Evolutionary conservation across 1,140 invertebrate species (phyloP), one percentile per base, ranked within the genome.

Genomic region (Luehdorfia chinensis): DNA sequence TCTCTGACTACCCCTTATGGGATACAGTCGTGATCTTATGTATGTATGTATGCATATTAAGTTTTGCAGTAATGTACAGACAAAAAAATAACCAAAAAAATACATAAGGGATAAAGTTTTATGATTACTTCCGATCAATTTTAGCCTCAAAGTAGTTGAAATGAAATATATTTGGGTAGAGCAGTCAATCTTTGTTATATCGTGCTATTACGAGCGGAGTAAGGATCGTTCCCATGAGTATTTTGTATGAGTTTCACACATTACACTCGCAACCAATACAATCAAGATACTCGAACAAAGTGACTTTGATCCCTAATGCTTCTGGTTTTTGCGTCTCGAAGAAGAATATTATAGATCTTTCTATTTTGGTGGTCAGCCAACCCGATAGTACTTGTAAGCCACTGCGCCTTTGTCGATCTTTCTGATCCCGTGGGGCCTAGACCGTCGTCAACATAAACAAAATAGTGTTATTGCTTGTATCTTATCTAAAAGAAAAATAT

Each of bases 371-470:
- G 50, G 52, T 50, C 48, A 55, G 50, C 51, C 34, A 53, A 51
- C 50, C 48, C 55, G 60, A 72, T 78, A 71, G 65, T 63, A 63
- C 58, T 70, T 72, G 70, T 75, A 75, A 72, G 66, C 65, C 62
- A 68, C 60, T 59, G 56, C 63, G 50, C 46, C 58, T 66, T 46
- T 48, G 57, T 52, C 67, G 74, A 71, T 72, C 74, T 62, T 46
- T 55, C 46, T 52, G 51, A 50, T 74, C 73, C 72, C 73, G 53
- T 48, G 58, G 63, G 73, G 50, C 49, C 53, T 49, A 56, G 57
- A 71, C 72, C 75, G 69, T 69, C 76, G 71, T 84, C 75, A 77
- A 80, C 69, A 80, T 75, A 78, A 84, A 80, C 74, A 76, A 75
- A 77, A 79, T 70, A 52, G 59, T 66, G 66, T 75, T 75, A 80